Conservation (phyloP, 2,797 vertebrate species). For the Myioborus miniatus region DNA sequence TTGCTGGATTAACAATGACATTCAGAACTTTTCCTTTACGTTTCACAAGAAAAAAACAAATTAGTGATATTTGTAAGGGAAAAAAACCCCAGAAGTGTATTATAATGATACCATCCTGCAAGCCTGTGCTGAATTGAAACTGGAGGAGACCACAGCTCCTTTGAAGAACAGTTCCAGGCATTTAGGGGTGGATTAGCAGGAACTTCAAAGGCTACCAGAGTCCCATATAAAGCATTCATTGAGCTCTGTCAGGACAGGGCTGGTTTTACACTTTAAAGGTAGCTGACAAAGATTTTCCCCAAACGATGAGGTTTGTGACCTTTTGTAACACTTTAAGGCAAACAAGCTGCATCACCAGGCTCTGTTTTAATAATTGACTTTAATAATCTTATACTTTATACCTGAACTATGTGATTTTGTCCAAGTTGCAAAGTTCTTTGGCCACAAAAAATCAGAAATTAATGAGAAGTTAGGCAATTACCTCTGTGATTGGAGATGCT, state of each 20-base stretch:
- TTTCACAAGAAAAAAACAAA: background rate
- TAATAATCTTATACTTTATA: background rate
- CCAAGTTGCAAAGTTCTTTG: background rate
- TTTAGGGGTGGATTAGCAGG: constrained; percentile 34
- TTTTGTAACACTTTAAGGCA: background rate
- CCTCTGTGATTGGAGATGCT: background rate
- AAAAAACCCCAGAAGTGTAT: background rate
- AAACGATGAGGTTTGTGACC: background rate
- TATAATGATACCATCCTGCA: background rate
- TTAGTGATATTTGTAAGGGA: background rate
- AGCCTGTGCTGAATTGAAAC: constrained; percentile 17
- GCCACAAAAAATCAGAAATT: background rate
- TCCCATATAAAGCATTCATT: constrained; percentile 21
- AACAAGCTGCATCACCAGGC: background rate
- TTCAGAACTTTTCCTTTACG: background rate
- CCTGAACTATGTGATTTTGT: background rate
- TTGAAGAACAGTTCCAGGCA: constrained; percentile 50
- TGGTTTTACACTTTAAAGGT: constrained; percentile 54
- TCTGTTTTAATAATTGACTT: background rate
- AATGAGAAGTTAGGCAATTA: background rate
- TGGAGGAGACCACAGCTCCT: constrained; percentile 7
- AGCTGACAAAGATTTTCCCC: constrained; percentile 1
- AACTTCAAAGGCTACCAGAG: constrained; percentile 58
- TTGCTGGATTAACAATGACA: background rate
- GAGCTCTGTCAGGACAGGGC: constrained; percentile 12